Percentiles rank a stretch among this genome's conserved stretches.
Evolutionary conservation across 2,113 vertebrate genomes (phyloP).

Genomic region (Daboia siamensis): DNA sequence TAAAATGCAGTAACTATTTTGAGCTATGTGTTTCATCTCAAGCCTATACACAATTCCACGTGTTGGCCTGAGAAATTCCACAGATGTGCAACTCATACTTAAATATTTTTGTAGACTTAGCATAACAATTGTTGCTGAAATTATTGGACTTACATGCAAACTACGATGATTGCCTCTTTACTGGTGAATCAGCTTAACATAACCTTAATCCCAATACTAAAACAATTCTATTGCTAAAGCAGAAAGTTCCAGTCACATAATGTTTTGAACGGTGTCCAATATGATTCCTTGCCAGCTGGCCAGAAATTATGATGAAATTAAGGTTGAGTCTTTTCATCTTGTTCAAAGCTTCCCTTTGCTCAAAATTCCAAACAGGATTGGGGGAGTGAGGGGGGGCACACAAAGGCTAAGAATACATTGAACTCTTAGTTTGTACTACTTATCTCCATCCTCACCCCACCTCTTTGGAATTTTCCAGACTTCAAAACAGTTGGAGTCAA

Average conservation of each 20-base stretch:
- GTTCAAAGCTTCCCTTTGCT: background rate
- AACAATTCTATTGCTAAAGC: background rate
- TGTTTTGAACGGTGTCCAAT: background rate
- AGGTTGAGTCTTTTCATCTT: background rate
- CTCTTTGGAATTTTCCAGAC: background rate
- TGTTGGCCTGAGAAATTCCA: fast-evolving
- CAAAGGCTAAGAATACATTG: background rate
- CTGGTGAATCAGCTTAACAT: background rate
- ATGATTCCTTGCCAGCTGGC: background rate
- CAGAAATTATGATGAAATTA: background rate
- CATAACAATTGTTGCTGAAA: background rate
- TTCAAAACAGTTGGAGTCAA: background rate
- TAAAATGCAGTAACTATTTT: background rate
- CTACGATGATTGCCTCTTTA: background rate
- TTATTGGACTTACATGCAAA: background rate
- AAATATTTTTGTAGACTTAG: background rate
- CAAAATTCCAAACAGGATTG: background rate
- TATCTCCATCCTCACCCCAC: background rate
- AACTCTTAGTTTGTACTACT: background rate
- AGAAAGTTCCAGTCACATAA: background rate
- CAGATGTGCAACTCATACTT: background rate
- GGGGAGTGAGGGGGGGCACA: background rate
- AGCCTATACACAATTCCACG: background rate
- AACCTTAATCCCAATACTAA: background rate
- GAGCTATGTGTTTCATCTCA: background rate